Conservation (phyloP, 2,113 vertebrate species). For the Hystrix brachyura region DNA sequence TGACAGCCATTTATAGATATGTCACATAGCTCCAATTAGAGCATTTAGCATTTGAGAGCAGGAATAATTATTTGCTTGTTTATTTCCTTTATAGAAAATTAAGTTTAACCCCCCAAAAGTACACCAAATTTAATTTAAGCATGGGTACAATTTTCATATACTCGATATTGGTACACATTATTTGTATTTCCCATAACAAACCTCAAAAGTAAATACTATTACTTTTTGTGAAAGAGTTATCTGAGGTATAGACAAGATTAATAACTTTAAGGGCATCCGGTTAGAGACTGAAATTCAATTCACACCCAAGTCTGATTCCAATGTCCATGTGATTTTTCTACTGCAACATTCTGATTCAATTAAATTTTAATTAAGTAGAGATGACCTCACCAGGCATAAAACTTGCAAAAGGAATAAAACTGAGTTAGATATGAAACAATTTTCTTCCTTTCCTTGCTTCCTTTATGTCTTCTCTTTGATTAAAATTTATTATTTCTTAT, state of each 20-base stretch:
- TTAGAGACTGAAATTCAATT: slow-evolving; percentile 60
- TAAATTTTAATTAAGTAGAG: slow-evolving; percentile 74
- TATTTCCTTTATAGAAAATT: neutral
- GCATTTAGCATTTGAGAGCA: neutral
- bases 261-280: slow-evolving; percentile 51
- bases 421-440: slow-evolving; percentile 60
- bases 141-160: neutral
- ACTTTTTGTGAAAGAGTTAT: slow-evolving; percentile 42
- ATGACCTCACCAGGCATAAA: slow-evolving; percentile 67
- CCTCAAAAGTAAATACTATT: neutral
- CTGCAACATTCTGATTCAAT: slow-evolving; percentile 69
- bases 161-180: neutral
- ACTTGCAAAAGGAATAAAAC: slow-evolving; percentile 51
- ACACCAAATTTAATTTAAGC: neutral
- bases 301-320: slow-evolving; percentile 62
- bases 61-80: neutral
- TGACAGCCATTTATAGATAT: neutral
- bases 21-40: neutral
- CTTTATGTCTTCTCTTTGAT: slow-evolving; percentile 10
- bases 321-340: slow-evolving; percentile 48
- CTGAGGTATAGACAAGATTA: slow-evolving; percentile 27
- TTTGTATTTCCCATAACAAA: neutral
- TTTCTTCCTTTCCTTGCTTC: neutral
- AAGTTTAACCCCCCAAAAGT: neutral
- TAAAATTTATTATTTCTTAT: neutral